phyloP scores from a whole-genome alignment of 2,888 invertebrate species.

The Cryptus viduatorius region DNA sequence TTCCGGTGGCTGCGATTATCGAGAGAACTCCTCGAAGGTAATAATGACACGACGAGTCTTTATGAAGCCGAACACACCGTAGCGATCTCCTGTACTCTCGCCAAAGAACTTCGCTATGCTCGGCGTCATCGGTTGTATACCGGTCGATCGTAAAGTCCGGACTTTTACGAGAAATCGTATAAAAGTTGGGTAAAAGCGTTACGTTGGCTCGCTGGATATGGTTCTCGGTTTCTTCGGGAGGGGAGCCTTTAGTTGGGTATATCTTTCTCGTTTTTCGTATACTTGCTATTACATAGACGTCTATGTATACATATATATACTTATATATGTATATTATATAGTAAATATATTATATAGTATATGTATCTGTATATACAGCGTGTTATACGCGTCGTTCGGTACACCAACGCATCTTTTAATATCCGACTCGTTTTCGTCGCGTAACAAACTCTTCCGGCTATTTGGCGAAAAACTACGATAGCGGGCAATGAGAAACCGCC shows the following conservation, averaged over 20 bases:
- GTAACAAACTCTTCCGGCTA: conserved; percentile 21
- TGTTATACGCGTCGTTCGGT: conserved; percentile 3
- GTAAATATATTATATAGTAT: neutral
- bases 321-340: neutral
- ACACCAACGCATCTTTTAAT: conserved; percentile 29
- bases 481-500: neutral
- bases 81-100: conserved; percentile 35
- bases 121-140: conserved; percentile 58
- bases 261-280: conserved; percentile 29
- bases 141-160: conserved; percentile 76
- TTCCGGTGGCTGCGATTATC: conserved; percentile 37
- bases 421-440: conserved; percentile 9
- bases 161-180: conserved; percentile 78
- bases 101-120: conserved; percentile 1
- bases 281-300: conserved; percentile 10
- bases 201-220: neutral
- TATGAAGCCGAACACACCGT: conserved; percentile 46
- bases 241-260: conserved; percentile 1
- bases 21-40: conserved; percentile 28
- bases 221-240: neutral
- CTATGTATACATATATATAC: neutral
- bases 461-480: conserved; percentile 10
- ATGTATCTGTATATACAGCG: neutral
- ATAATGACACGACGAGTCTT: conserved; percentile 61
- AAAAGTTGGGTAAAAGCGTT: conserved; percentile 74